Evolutionary conservation across 1,140 invertebrate genomes (phyloP), one percentile per base, ranked within the genome.

Genomic region (Globodera ellingtonae): DNA sequence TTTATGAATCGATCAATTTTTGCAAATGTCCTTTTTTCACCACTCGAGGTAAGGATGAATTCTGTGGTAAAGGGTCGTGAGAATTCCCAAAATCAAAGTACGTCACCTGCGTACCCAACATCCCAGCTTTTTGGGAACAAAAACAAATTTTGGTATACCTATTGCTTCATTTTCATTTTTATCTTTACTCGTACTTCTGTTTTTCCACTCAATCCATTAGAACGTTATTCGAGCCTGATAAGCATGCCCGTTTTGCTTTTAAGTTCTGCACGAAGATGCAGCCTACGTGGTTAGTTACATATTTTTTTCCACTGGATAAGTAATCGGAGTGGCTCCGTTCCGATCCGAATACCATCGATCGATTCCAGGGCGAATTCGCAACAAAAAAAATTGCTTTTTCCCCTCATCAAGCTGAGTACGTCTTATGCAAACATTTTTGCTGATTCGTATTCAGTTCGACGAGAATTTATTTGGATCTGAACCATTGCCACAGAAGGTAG

Each of bases 1-100:
- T 75, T 56, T 75, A 75, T 21, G 46, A 48, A 52, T 56, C 48
- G n/a, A 65, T 75, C 15, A 75, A 75, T n/a, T 75, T 75, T 75
- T 75, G 73, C 65, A 56, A 46, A 9, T 75, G 73, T n/a, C 65
- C 48, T 21, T 75, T 75, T 46, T 75, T 75, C 48, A 1, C 73
- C 8, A 56, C n/a, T 52, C 56, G 46, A 21, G 73, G 73, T 75
- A 18, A 18, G 56, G 35, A 35, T 35, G 3, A 35, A 35, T 35
- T 35, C 18, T 62, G 6, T 62, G 56, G 56, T 18, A 18, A 13
- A 52, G 5, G 10, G 18, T 35, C 2, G 35, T 35, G 35, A 2
- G 2, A 35, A 35, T 1, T 35, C 35, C 35, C 35, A 35, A 35
- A 35, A 35, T 35, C 35, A 35, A 35, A 35, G 35, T 35, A 35